Evolutionary conservation across 2,888 invertebrate species (phyloP).

Genomic region (Synergus itoensis): DNA sequence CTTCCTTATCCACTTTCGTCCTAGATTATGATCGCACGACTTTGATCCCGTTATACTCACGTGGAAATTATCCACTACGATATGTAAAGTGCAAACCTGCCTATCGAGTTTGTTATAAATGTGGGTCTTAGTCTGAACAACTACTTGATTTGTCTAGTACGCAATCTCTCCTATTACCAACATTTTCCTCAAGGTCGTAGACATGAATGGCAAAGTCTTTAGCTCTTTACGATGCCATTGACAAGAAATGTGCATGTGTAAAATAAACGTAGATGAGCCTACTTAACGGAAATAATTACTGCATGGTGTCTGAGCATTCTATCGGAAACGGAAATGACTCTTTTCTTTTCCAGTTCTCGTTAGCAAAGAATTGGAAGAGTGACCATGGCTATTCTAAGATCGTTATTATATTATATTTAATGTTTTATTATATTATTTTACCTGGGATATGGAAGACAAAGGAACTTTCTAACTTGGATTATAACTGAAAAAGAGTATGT

Average conservation of each 20-base stretch:
- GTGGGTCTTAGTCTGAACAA: neutral
- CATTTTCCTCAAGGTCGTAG: slow-evolving; percentile 23
- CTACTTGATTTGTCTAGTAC: slow-evolving; percentile 3
- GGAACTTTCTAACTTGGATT: too few relatives aligned
- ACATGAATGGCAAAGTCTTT: slow-evolving; percentile 2
- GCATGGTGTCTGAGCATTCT: neutral
- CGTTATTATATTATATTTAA: neutral
- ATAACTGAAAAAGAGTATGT: too few relatives aligned
- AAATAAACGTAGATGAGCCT: neutral
- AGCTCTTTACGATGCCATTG: slow-evolving; percentile 7
- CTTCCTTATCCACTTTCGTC: slow-evolving; percentile 49
- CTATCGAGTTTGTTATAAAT: slow-evolving; percentile 6
- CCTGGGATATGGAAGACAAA: neutral
- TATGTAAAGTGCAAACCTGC: slow-evolving; percentile 1
- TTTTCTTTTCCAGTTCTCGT: neutral
- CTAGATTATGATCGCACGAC: slow-evolving; percentile 55
- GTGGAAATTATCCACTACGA: slow-evolving; percentile 51
- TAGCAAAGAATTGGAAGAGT: neutral
- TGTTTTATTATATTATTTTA: neutral
- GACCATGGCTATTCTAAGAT: neutral
- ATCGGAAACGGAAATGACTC: neutral
- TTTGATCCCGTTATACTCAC: slow-evolving; percentile 54
- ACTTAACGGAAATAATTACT: slow-evolving; percentile 1
- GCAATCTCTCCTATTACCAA: neutral
- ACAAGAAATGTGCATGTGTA: neutral